Conservation (phyloP, 2,797 vertebrate genomes). For the Xenopus petersii region DNA sequence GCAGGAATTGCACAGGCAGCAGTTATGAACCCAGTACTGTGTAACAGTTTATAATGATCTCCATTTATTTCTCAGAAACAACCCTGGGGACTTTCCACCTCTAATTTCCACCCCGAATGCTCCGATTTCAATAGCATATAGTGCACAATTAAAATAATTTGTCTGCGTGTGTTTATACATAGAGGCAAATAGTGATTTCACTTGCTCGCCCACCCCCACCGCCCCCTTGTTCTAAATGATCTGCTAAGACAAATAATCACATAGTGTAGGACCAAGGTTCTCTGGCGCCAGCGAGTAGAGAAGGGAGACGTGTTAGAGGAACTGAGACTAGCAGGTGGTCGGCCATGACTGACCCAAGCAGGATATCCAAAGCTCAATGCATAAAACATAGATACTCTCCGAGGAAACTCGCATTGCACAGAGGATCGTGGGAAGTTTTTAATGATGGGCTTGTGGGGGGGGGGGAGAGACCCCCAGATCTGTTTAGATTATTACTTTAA, state of each 20-base stretch:
- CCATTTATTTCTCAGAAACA: background rate
- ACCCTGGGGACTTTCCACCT: background rate
- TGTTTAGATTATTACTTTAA: slow-evolving; percentile 59
- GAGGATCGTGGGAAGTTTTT: slow-evolving; percentile 60
- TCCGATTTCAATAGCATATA: slow-evolving; percentile 16
- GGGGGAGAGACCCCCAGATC: slow-evolving; percentile 50
- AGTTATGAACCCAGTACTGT: background rate
- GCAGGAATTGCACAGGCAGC: too few relatives aligned
- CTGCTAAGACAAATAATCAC: slow-evolving; percentile 73
- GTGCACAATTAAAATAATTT: slow-evolving; percentile 39
- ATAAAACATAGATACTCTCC: slow-evolving; percentile 50
- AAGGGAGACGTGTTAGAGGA: slow-evolving; percentile 46
- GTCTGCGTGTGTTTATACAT: slow-evolving; percentile 29
- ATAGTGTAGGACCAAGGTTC: slow-evolving; percentile 62
- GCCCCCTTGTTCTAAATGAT: slow-evolving; percentile 62
- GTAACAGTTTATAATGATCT: background rate
- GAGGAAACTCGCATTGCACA: slow-evolving; percentile 39
- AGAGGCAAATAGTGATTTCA: slow-evolving; percentile 14
- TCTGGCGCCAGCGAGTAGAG: slow-evolving; percentile 54
- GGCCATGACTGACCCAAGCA: slow-evolving; percentile 48
- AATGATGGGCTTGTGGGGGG: slow-evolving; percentile 50
- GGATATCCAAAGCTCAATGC: slow-evolving; percentile 40
- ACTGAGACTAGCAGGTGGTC: slow-evolving; percentile 56
- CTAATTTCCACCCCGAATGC: background rate
- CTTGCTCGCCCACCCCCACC: background rate